Evolutionary conservation across 2,113 vertebrate species (phyloP).

Genomic region (Coturnix japonica): DNA sequence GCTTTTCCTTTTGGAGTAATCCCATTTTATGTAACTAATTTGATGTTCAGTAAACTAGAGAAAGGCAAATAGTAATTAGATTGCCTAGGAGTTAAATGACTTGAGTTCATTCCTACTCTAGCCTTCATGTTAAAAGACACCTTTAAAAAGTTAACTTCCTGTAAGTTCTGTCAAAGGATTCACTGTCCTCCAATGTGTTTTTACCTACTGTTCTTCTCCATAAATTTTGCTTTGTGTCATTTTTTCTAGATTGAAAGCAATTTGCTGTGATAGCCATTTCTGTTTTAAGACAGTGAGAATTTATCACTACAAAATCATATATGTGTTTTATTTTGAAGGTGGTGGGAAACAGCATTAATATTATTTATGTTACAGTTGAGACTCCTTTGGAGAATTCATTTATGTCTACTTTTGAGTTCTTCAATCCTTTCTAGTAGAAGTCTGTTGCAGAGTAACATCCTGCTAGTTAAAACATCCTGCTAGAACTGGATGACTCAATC

Average conservation of each 20-base stretch:
- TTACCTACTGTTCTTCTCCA: neutral
- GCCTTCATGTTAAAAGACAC: neutral
- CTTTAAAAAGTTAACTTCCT: neutral
- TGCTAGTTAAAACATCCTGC: neutral
- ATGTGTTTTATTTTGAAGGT: neutral
- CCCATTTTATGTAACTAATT: neutral
- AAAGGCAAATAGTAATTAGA: neutral
- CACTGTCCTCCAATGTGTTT: neutral
- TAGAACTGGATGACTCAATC: neutral
- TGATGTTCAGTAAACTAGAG: neutral
- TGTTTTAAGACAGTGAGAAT: neutral
- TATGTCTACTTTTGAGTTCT: neutral
- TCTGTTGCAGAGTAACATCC: neutral
- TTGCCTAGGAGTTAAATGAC: neutral
- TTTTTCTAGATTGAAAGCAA: neutral
- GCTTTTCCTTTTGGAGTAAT: neutral
- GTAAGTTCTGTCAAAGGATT: neutral
- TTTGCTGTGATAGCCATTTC: neutral
- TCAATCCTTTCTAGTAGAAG: neutral
- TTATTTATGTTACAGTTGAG: neutral
- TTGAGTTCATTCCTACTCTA: neutral
- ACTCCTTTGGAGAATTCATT: neutral
- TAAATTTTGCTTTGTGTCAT: neutral
- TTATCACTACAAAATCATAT: accelerated
- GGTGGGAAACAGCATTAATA: neutral